Percentiles rank a stretch among this genome's conserved stretches.
phyloP scores from a whole-genome alignment of 2,113 vertebrate species.

The Hydropotes inermis region DNA sequence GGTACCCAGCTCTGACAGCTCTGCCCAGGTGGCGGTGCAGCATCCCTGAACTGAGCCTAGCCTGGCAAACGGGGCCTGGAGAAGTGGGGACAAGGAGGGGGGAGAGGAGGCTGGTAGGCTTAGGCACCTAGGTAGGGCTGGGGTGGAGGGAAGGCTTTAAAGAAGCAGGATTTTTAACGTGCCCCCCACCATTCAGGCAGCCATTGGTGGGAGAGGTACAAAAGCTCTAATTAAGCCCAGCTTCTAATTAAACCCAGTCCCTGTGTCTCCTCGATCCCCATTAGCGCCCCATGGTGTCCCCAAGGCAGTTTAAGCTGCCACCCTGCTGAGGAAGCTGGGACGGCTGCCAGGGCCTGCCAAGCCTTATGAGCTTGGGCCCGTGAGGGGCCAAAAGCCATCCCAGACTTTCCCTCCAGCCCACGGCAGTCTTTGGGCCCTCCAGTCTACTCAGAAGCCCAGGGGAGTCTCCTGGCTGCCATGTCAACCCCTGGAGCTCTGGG shows the following conservation, averaged over 20 bases:
- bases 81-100: background rate
- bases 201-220: background rate
- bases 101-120: background rate
- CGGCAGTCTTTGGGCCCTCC: background rate
- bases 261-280: slow-evolving; percentile 53
- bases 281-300: slow-evolving; percentile 55
- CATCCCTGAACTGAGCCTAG: background rate
- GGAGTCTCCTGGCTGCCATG: background rate
- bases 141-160: background rate
- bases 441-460: slow-evolving; percentile 7
- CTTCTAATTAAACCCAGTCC: slow-evolving; percentile 69
- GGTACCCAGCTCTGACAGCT: background rate
- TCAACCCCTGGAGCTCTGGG: background rate
- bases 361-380: slow-evolving; percentile 45
- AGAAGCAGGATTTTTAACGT: background rate
- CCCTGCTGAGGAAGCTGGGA: slow-evolving; percentile 64
- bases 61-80: background rate
- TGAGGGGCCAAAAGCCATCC: slow-evolving; percentile 51
- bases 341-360: slow-evolving; percentile 52
- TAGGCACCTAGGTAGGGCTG: background rate
- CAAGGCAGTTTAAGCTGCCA: slow-evolving; percentile 68
- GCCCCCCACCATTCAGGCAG: background rate
- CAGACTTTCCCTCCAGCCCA: background rate
- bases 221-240: slow-evolving; percentile 54
- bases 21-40: background rate